Evolutionary conservation across 2,113 vertebrate species (phyloP), one percentile per base, ranked within the genome.

Genomic region (Ceyx melanurus): DNA sequence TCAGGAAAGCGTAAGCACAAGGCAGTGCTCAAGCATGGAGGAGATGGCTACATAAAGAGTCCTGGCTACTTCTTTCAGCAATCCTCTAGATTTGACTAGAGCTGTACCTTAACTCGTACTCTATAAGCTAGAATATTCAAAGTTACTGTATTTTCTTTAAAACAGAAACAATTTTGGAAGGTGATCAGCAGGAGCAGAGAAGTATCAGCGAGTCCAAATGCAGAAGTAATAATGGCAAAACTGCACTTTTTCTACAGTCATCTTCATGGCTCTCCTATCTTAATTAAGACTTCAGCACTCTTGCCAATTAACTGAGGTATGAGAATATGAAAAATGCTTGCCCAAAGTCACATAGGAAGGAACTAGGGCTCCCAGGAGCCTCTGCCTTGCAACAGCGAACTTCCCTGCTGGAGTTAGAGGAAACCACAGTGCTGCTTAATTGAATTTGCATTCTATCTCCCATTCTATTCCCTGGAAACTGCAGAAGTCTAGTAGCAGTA

Each of bases 221-320:
- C 2, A 2, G 77, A 70, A 21, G 10, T 11, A 77, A 48, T 31
- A 75, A 66, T 29, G 40, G 80, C 22, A 89, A 84, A 89, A 50
- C 2, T 76, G 13, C 11, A 35, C 14, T 46, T 82, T 85, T 88
- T 35, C 74, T 56, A 12, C 67, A 35, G 23, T 60, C 29, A 5
- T 17, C 40, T 88, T 87, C 35, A 58, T 31, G n/a, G 64, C 64
- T 93, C 15, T 80, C 6, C 33, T 28, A 35, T n/a, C 56, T 71
- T 91, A 89, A 96, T 93, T 91, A 91, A 93, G 89, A 70, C 64
- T 89, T 90, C 71, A 93, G 46, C 22, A 48, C 4, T 25, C 77
- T 85, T 93, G 37, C 56, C 84, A 94, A 60, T 33, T 56, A 82
- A 77, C 35, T 50, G 72, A 91, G 60, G 48, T 79, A 64, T 51